Conservation (phyloP, 2,113 vertebrate species). For the Acanthochromis polyacanthus region DNA sequence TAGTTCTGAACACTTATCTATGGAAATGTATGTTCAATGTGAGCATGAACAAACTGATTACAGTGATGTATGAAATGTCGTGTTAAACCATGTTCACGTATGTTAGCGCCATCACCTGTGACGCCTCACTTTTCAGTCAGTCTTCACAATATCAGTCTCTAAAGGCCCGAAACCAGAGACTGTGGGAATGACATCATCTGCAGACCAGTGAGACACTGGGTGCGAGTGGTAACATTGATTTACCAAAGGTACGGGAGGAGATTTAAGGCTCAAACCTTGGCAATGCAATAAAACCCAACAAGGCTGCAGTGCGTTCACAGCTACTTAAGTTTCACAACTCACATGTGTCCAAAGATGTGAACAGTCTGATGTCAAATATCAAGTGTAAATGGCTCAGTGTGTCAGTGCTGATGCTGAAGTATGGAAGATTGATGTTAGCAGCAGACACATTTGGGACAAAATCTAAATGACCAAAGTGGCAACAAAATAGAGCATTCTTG, state of each 20-base stretch:
- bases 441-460: not conserved
- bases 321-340: conserved; percentile 24
- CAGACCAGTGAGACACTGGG: conserved; percentile 11
- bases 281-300: conserved; percentile 25
- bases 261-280: conserved; percentile 29
- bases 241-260: conserved; percentile 23
- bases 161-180: conserved; percentile 46
- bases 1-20: too few species aligned
- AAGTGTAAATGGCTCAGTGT: conserved; percentile 6
- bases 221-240: conserved; percentile 42
- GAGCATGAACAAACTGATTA: conserved; percentile 9
- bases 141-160: conserved; percentile 27
- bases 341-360: not conserved
- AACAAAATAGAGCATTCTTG: too few species aligned
- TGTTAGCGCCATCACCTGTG: conserved; percentile 31
- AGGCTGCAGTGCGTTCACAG: conserved; percentile 18
- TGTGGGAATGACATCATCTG: conserved; percentile 42
- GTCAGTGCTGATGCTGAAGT: not conserved
- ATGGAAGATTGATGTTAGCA: not conserved
- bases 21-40: too few species aligned
- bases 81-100: conserved; percentile 16
- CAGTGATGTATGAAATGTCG: not conserved
- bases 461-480: too few species aligned
- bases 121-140: conserved; percentile 21
- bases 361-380: conserved; percentile 5